These are phyloP conservation scores for Mellivora capensis DNA, from an alignment of 2,113 vertebrate species.

Conservation along the genomic window DNA sequence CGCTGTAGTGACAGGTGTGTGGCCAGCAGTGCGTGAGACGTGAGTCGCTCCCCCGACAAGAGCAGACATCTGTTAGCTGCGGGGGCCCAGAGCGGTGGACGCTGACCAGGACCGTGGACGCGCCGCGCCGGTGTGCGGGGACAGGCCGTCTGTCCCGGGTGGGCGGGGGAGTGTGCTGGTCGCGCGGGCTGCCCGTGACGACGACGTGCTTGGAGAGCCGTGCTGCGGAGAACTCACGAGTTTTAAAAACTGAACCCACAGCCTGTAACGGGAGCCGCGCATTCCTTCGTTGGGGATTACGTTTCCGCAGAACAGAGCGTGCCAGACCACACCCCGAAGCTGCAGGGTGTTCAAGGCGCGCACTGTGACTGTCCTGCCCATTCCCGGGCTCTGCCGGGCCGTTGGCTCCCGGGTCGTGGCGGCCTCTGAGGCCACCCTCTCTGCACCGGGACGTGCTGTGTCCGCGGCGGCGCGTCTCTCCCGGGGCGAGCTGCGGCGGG, in stretches of 20 bases:
- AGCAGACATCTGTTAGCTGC: constrained; percentile 93
- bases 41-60: constrained; percentile 88
- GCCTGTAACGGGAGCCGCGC: constrained; percentile 82
- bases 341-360: constrained; percentile 74
- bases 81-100: constrained; percentile 86
- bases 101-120: constrained; percentile 86
- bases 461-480: no score
- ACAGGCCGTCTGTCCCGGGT: constrained; percentile 84
- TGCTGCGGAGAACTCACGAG: constrained; percentile 83
- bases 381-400: constrained; percentile 67
- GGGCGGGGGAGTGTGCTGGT: constrained; percentile 85
- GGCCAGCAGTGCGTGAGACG: constrained; percentile 90
- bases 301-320: constrained; percentile 80
- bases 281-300: constrained; percentile 82
- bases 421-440: no score
- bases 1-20: constrained; percentile 95
- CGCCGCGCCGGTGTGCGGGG: constrained; percentile 85
- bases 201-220: constrained; percentile 85
- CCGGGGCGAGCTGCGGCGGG: no score
- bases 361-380: constrained; percentile 77
- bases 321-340: constrained; percentile 77
- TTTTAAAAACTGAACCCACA: constrained; percentile 83
- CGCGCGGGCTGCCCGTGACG: constrained; percentile 83
- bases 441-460: not conserved
- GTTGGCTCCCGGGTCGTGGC: not conserved